Evolutionary conservation across 2,888 invertebrate genomes (phyloP).

Genomic region (Pseudolycoriella hygida): DNA sequence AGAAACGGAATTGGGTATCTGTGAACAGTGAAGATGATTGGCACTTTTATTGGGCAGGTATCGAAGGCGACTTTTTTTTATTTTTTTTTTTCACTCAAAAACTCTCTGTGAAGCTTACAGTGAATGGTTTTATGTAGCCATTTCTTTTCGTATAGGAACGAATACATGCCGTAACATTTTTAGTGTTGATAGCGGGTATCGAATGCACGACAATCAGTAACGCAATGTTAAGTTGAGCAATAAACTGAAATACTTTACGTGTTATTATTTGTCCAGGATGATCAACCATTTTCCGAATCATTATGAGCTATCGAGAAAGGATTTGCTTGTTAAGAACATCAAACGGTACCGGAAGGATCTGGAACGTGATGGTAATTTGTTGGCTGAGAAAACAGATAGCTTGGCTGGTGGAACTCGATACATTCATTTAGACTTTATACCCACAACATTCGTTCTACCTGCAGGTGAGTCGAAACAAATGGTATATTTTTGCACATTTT

Average conservation of each 20-base stretch:
- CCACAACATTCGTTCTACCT: slow-evolving; percentile 83
- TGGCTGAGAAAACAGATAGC: slow-evolving; percentile 55
- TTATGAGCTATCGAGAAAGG: slow-evolving; percentile 88
- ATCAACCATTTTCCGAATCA: slow-evolving; percentile 96
- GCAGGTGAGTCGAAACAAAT: slow-evolving; percentile 32
- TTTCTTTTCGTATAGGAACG: slow-evolving; percentile 31
- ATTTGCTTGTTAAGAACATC: slow-evolving; percentile 89
- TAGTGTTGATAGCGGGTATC: slow-evolving; percentile 79
- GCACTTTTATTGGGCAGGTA: slow-evolving; percentile 87
- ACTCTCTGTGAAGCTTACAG: no score
- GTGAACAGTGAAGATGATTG: slow-evolving; percentile 83
- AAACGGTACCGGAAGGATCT: slow-evolving; percentile 84
- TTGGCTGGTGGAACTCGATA: slow-evolving; percentile 50
- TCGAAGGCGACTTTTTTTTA: no score
- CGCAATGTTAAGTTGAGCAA: neutral
- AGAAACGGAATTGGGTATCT: slow-evolving; percentile 69
- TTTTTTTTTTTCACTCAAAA: no score
- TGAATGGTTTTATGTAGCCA: no score
- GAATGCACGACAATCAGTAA: slow-evolving; percentile 83
- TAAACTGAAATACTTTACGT: slow-evolving; percentile 1
- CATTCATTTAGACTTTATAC: slow-evolving; percentile 77
- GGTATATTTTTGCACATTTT: neutral
- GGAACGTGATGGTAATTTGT: slow-evolving; percentile 71
- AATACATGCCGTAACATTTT: slow-evolving; percentile 81
- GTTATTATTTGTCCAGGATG: slow-evolving; percentile 33